phyloP scores from a whole-genome alignment of 2,797 vertebrate genomes.

The Intellagama lesueurii region DNA sequence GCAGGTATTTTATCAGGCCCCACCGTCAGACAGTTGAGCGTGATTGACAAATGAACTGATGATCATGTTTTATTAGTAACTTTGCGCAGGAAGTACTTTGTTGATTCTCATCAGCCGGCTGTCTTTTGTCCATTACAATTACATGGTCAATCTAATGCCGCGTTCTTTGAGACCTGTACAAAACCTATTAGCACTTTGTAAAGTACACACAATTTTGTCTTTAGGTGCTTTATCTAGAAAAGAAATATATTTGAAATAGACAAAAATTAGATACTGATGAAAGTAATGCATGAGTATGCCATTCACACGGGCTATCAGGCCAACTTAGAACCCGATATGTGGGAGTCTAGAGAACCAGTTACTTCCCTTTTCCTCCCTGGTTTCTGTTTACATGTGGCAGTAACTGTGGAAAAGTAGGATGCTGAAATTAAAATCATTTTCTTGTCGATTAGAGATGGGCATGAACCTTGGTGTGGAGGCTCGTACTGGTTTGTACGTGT shows the following conservation, averaged over 20 bases:
- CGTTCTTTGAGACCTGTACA: constrained; percentile 64
- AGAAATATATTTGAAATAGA: constrained; percentile 53
- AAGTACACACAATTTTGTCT: constrained; percentile 39
- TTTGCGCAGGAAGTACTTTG: constrained; percentile 70
- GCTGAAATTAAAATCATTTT: neutral
- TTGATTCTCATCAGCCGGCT: constrained; percentile 67
- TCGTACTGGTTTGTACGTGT: too few species aligned
- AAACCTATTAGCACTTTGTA: constrained; percentile 61
- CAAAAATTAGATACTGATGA: constrained; percentile 53
- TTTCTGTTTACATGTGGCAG: neutral
- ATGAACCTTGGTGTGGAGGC: too few species aligned
- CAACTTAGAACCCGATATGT: neutral
- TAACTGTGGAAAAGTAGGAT: neutral
- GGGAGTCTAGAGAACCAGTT: neutral
- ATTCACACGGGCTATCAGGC: too few species aligned
- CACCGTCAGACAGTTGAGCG: constrained; percentile 40
- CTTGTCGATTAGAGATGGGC: neutral
- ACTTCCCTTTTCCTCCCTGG: neutral
- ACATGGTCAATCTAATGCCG: constrained; percentile 57
- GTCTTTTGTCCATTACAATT: constrained; percentile 59
- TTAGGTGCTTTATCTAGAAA: constrained; percentile 40
- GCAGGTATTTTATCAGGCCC: constrained; percentile 61
- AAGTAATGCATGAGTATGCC: neutral
- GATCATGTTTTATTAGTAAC: constrained; percentile 68
- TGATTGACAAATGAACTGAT: constrained; percentile 71